A percentile compares a stretch with the other conserved stretches of the same genome.
These are phyloP conservation scores for Cecidostiba fungosa DNA, from an alignment of 2,888 invertebrate species.

Conservation along the genomic window DNA sequence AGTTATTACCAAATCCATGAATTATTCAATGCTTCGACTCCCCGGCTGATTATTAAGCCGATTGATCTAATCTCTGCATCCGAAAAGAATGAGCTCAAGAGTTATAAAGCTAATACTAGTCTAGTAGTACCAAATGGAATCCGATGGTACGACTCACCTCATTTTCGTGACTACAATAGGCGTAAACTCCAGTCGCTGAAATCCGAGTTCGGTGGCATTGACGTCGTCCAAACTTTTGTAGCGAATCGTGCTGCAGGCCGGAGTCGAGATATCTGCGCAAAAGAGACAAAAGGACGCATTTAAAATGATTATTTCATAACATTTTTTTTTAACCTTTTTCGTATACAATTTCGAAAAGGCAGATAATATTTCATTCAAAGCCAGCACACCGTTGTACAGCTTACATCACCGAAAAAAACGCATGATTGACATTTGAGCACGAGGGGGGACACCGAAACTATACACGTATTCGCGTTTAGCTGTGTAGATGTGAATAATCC, in stretches of 20 bases:
- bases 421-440: not conserved
- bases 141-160: slow-evolving; percentile 69
- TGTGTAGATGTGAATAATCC: not conserved
- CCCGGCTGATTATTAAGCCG: not conserved
- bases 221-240: slow-evolving; percentile 77
- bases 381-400: too few species aligned
- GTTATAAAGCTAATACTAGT: not conserved
- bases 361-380: not conserved
- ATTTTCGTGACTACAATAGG: slow-evolving; percentile 78
- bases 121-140: not conserved
- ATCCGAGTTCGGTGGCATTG: slow-evolving; percentile 76
- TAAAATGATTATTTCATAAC: not conserved
- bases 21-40: not conserved
- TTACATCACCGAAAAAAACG: not conserved
- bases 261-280: slow-evolving; percentile 70
- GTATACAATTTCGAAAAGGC: not conserved
- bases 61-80: not conserved
- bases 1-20: not conserved
- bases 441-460: not conserved
- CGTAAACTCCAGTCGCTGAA: slow-evolving; percentile 76
- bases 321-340: not conserved
- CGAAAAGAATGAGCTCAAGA: not conserved
- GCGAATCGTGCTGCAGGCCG: slow-evolving; percentile 74
- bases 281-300: not conserved
- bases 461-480: not conserved